These are phyloP conservation scores for Pharmacophagus antenor DNA, from an alignment of 2,888 invertebrate genomes.

Conservation along the genomic window DNA sequence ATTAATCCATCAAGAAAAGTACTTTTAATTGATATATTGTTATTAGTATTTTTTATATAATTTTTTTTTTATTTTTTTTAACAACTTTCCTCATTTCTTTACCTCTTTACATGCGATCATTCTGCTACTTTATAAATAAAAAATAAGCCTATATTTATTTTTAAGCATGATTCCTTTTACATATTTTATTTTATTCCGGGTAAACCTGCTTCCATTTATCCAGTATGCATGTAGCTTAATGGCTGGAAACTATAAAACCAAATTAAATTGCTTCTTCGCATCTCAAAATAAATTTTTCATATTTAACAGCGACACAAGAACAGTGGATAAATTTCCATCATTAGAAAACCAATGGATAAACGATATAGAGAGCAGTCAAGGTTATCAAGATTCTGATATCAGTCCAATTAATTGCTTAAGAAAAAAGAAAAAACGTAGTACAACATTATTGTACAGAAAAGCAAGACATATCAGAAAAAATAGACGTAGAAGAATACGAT, in stretches of 20 bases:
- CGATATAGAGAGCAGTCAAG: constrained; percentile 61
- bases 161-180: not conserved
- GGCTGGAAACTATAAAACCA: constrained; percentile 29
- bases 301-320: constrained; percentile 47
- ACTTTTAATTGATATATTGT: not conserved
- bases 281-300: constrained; percentile 33
- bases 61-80: too few relatives aligned
- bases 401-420: constrained; percentile 46
- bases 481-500: constrained; percentile 14
- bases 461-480: constrained; percentile 2
- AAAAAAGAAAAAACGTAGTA: constrained; percentile 46
- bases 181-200: not conserved
- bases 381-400: constrained; percentile 62
- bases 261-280: constrained; percentile 36
- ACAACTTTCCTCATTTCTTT: not conserved
- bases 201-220: constrained; percentile 69
- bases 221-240: constrained; percentile 33
- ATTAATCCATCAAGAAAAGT: not conserved
- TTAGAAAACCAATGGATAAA: constrained; percentile 40
- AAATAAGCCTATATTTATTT: not conserved
- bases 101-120: not conserved
- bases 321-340: constrained; percentile 39
- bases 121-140: constrained; percentile 5
- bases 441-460: constrained; percentile 25
- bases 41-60: not conserved